Evolutionary conservation across 2,888 invertebrate species (phyloP).

Genomic region (Microchrysa polita): DNA sequence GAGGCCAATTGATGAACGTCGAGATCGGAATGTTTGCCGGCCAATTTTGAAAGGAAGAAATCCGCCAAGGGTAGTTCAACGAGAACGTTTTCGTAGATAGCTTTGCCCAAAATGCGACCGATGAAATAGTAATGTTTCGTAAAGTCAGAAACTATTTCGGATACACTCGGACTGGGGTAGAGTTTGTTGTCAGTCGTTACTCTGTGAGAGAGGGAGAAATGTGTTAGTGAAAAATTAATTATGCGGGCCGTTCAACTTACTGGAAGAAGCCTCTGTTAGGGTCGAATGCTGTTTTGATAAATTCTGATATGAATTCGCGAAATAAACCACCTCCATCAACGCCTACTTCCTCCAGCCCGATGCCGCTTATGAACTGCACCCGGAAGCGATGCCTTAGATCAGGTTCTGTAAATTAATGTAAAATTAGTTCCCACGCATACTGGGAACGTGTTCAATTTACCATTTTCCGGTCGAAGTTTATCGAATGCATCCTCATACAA

Average conservation of each 20-base stretch:
- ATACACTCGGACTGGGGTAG: conserved; percentile 95
- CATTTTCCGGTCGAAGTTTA: conserved; percentile 88
- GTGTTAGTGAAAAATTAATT: neutral
- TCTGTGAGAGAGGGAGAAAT: conserved; percentile 54
- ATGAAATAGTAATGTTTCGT: conserved; percentile 93
- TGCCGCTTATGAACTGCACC: conserved; percentile 89
- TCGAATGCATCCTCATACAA: conserved; percentile 99
- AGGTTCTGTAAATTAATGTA: conserved; percentile 71
- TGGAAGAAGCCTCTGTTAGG: conserved; percentile 94
- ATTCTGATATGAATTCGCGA: conserved; percentile 92
- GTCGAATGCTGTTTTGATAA: conserved; percentile 95
- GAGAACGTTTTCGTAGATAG: conserved; percentile 92
- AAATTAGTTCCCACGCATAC: neutral
- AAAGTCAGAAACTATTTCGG: conserved; percentile 85
- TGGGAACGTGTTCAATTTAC: conserved; percentile 68
- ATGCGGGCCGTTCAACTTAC: conserved; percentile 61
- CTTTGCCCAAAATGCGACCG: conserved; percentile 94
- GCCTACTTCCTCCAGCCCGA: conserved; percentile 94
- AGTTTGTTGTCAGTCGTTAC: conserved; percentile 91
- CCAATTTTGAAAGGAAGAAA: conserved; percentile 90
- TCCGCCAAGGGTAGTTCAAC: conserved; percentile 95
- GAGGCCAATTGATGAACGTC: conserved; percentile 94
- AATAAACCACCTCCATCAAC: conserved; percentile 98
- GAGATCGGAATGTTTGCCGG: conserved; percentile 77
- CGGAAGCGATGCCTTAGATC: conserved; percentile 86